phyloP scores from a whole-genome alignment of 2,888 invertebrate species.

The Thecocarcelia acutangulata region DNA sequence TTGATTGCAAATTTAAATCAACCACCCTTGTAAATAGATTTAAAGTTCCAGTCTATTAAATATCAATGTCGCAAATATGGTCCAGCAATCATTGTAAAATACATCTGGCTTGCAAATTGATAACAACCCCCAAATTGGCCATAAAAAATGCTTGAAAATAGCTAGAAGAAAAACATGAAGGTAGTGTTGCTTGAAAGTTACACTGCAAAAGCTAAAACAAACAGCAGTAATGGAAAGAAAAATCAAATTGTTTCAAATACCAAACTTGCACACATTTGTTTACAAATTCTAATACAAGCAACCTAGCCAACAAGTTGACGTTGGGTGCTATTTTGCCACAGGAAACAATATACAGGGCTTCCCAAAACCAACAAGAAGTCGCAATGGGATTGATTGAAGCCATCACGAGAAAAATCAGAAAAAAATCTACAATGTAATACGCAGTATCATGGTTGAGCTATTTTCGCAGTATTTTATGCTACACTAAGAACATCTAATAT shows the following conservation, averaged over 20 bases:
- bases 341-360: no score
- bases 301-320: no score
- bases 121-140: slow-evolving; percentile 52
- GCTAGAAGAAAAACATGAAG: slow-evolving; percentile 9
- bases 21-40: slow-evolving; percentile 57
- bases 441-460: no score
- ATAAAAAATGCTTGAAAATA: slow-evolving; percentile 3
- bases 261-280: no score
- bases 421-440: no score
- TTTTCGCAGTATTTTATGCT: no score
- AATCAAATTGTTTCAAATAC: neutral
- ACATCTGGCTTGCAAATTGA: slow-evolving; percentile 63
- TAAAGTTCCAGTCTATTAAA: slow-evolving; percentile 68
- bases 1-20: slow-evolving; percentile 51
- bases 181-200: slow-evolving; percentile 25
- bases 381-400: no score
- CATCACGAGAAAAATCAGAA: no score
- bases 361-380: no score
- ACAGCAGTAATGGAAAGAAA: neutral
- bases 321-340: no score
- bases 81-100: slow-evolving; percentile 60
- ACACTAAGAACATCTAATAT: no score
- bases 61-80: slow-evolving; percentile 64
- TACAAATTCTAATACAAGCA: no score
- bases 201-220: slow-evolving; percentile 17